Percentiles rank a stretch among this genome's conserved stretches.
Evolutionary conservation across 2,113 vertebrate species (phyloP).

Genomic region (Heterotilapia buettikoferi): DNA sequence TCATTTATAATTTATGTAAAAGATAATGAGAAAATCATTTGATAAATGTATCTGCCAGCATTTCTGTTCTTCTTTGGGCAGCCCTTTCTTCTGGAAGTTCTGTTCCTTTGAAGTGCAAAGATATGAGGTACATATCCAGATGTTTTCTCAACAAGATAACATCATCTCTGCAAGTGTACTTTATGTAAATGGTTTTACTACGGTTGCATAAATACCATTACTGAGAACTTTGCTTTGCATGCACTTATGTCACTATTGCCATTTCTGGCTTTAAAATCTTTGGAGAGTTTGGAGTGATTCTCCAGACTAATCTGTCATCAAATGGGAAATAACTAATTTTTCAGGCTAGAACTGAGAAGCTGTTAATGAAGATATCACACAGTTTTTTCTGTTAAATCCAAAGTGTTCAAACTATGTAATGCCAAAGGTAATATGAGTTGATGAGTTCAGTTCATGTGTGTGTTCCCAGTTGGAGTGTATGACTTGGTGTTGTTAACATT

Average conservation of each 20-base stretch:
- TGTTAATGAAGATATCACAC: neutral
- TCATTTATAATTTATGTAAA: neutral
- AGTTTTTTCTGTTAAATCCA: neutral
- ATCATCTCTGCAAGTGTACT: neutral
- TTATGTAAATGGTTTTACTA: neutral
- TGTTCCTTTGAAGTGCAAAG: neutral
- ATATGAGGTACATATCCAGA: neutral
- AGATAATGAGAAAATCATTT: neutral
- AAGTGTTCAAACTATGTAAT: neutral
- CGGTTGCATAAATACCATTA: neutral
- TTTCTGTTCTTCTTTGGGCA: neutral
- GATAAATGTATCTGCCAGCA: neutral
- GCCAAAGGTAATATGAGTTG: neutral
- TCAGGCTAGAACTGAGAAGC: neutral
- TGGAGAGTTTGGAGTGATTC: neutral
- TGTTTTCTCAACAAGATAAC: neutral
- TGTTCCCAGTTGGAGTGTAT: neutral
- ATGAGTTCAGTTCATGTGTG: neutral
- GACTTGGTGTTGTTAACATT: neutral
- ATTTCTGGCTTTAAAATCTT: neutral
- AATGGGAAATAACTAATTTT: neutral
- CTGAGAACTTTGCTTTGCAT: neutral
- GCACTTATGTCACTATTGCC: neutral
- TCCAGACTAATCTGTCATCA: neutral
- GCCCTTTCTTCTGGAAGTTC: neutral